These are phyloP conservation scores for Harpegnathos saltator DNA, from an alignment of 1,140 invertebrate species.

Conservation along the genomic window DNA sequence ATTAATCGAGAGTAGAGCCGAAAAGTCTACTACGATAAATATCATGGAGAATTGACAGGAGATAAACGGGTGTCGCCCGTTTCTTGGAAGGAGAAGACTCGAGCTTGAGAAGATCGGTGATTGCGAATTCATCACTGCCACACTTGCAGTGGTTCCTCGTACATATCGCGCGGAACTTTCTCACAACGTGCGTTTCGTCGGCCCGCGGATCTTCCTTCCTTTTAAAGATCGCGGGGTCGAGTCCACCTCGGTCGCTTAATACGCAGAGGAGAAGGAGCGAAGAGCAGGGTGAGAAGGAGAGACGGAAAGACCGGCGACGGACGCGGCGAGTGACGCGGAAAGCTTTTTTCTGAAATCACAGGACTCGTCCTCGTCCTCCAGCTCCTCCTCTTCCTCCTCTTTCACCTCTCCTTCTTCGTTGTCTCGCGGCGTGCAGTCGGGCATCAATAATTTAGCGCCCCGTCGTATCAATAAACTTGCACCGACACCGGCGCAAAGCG, in stretches of 20 bases:
- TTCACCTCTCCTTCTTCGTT: slow-evolving; percentile 38
- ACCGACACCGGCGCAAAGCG: slow-evolving; percentile 14
- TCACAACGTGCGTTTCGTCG: slow-evolving; percentile 69
- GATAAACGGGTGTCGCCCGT: background rate
- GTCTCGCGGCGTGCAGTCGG: slow-evolving; percentile 71
- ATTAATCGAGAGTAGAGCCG: too few relatives aligned
- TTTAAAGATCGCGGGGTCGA: slow-evolving; percentile 69
- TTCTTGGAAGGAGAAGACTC: background rate
- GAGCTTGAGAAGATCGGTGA: background rate
- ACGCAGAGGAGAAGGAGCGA: slow-evolving; percentile 57
- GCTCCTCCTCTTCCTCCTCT: slow-evolving; percentile 38
- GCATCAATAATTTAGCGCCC: slow-evolving; percentile 82
- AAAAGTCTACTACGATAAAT: too few relatives aligned
- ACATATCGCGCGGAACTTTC: slow-evolving; percentile 62
- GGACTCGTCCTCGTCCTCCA: slow-evolving; percentile 64
- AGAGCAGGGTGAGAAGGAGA: slow-evolving; percentile 60
- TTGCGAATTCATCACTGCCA: background rate
- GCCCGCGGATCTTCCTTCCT: slow-evolving; percentile 65
- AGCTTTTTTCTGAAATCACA: slow-evolving; percentile 80
- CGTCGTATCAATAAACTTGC: slow-evolving; percentile 76
- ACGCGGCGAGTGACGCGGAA: slow-evolving; percentile 72
- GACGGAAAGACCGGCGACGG: slow-evolving; percentile 54
- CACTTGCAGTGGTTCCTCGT: slow-evolving; percentile 34
- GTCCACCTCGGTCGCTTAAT: slow-evolving; percentile 40
- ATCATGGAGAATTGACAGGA: background rate